Evolutionary conservation across 1,140 invertebrate genomes (phyloP), one percentile per base, ranked within the genome.

Genomic region (Drosophila sp.): DNA sequence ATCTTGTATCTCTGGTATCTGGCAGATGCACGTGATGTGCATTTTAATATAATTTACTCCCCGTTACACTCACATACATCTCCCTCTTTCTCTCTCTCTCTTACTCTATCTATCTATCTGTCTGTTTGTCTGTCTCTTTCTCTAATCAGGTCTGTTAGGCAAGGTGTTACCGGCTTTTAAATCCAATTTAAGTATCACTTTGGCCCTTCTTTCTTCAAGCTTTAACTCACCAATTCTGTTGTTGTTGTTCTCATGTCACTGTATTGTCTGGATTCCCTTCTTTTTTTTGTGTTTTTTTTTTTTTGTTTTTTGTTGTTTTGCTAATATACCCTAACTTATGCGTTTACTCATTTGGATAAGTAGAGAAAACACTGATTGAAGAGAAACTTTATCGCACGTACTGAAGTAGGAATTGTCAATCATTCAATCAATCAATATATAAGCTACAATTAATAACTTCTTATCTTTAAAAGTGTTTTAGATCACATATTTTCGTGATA

Each of bases 41-140:
- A 76, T 76, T 73, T 73, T 73, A 69, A 76, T 73, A 73, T 73
- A 72, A 73, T 76, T 64, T 76, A 72, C 60, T 56, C 29, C 62
- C 62, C 30, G 29, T 67, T 60, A 38, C 73, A 56, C 72, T 68
- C 62, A 72, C 71, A 61, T 64, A 72, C 69, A 58, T 66, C 41
- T 67, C 1, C 29, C 4, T 62, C 29, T 61, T 61, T 61, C 47
- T 44, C 57, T 72, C 25, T 29, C 58, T 66, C 60, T 32, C 63
- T 38, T 58, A 50, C 58, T 67, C 64, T 67, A 60, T 67, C 54
- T 72, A 2, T 56, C 29, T 32, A 10, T 27, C 8, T 33, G 5
- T 33, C 57, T 70, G 44, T 50, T 23, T 41, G 11, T 64, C 60
- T 60, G 17, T 60, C 23, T 10, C 33, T 27, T 50, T 50, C 44